A percentile compares a stretch with the other conserved stretches of the same genome.
Conservation (phyloP, 53 echinoderm and acorn worm species). For the Zoroaster sp. region DNA sequence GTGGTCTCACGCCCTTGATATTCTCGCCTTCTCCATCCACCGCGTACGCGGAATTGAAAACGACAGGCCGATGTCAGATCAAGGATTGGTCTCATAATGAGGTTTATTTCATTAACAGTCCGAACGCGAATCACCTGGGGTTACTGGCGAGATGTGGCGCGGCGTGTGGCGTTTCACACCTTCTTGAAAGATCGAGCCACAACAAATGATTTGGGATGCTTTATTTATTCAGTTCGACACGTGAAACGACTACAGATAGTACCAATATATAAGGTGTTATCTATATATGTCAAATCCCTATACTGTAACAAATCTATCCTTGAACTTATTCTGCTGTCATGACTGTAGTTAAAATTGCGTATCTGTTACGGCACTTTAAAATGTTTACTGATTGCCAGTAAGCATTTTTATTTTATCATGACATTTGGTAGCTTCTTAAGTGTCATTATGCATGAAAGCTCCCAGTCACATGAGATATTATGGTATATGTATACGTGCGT, state of each 20-base stretch:
- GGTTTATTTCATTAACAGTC: slow-evolving; percentile 38
- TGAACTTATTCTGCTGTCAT: no score
- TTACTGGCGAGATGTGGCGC: background rate
- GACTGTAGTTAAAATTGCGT: no score
- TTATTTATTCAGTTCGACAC: background rate
- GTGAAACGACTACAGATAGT: background rate
- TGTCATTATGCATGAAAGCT: no score
- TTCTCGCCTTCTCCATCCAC: no score
- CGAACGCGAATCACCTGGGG: background rate
- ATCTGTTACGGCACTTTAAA: no score
- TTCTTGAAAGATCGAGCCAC: background rate
- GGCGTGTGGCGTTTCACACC: background rate
- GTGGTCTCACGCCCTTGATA: no score
- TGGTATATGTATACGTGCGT: no score
- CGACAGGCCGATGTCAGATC: slow-evolving; percentile 37
- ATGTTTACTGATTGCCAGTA: no score
- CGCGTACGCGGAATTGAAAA: background rate
- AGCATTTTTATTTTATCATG: no score
- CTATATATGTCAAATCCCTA: background rate
- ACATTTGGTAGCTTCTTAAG: no score
- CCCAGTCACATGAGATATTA: no score
- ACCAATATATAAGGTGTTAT: background rate
- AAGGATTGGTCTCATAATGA: slow-evolving; percentile 4
- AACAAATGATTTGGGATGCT: background rate
- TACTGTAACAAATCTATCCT: background rate